Evolutionary conservation across 1,140 invertebrate species (phyloP), one percentile per base, ranked within the genome.

Genomic region (Drosophila sp.): DNA sequence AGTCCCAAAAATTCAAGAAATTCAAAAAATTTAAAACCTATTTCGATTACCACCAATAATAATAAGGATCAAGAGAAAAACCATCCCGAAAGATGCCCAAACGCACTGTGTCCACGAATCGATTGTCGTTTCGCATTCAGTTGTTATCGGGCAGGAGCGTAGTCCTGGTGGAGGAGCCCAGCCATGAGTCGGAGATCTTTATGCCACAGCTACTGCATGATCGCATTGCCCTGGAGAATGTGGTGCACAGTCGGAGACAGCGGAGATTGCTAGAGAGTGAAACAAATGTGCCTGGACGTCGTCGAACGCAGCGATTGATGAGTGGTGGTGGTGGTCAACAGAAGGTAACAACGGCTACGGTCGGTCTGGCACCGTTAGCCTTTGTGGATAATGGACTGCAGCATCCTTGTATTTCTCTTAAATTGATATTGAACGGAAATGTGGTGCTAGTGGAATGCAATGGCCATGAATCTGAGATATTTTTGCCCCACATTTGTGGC

Each of bases 391-490:
- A 27, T 44, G 41, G 41, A 17, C 8, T 35, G 3, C 23, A 38
- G 17, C 10, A 27, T 11, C 11, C 25, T 11, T 4, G 30, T 11
- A 64, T 58, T 11, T n/a, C 65, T 8, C 50, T 80, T 1, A 77
- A 77, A 60, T 57, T 80, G 4, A 73, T 80, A 33, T 70, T 74
- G 11, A 66, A 76, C 1, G 73, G 70, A 35, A 76, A 76, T 32
- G 70, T 79, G 30, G 62, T 79, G 61, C 77, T 80, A 38, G 74
- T 65, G 38, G 70, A 80, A 77, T 74, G 63, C 41, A 74, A 70
- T 56, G 74, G 70, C 63, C 70, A 61, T 35, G 75, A 80, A 61
- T 78, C 74, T 64, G 78, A 80, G 60, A 77, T 80, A 58, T 77
- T 77, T 41, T 40, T 80, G 4, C 70, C 78, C 55, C 66, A 70